A percentile compares a stretch with the other conserved stretches of the same genome.
Evolutionary conservation across 1,140 invertebrate species (phyloP).

Genomic region (Protaetia brevitarsis): DNA sequence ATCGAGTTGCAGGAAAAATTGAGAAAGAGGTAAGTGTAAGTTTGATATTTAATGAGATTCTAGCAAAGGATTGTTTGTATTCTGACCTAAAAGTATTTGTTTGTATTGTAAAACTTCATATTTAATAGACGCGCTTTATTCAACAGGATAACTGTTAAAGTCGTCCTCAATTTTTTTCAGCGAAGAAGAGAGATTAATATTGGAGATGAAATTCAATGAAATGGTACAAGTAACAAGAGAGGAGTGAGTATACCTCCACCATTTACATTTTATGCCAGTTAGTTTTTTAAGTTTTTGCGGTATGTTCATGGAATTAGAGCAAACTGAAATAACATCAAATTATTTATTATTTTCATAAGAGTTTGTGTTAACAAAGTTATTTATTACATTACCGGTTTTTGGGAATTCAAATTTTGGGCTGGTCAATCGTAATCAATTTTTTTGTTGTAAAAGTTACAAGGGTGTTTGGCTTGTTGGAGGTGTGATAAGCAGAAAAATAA

Average conservation of each 20-base stretch:
- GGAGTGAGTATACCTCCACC: constrained; percentile 40
- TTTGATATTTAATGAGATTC: constrained; percentile 1
- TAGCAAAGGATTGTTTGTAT: neutral
- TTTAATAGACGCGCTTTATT: too few relatives aligned
- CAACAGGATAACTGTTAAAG: too few relatives aligned
- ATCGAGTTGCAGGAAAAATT: constrained; percentile 45
- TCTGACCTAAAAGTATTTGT: constrained; percentile 29
- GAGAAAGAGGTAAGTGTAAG: constrained; percentile 43
- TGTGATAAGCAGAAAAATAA: too few relatives aligned
- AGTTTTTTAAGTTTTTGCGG: too few relatives aligned
- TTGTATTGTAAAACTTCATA: constrained; percentile 42
- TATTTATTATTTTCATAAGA: too few relatives aligned
- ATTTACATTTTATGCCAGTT: neutral
- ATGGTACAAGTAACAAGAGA: constrained; percentile 42
- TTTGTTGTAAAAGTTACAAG: too few relatives aligned
- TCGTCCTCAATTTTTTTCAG: constrained; percentile 36
- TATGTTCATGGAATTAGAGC: too few relatives aligned
- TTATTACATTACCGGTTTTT: neutral
- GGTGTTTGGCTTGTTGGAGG: too few relatives aligned
- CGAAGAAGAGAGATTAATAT: constrained; percentile 43
- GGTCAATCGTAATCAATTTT: too few relatives aligned
- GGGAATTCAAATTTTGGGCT: too few relatives aligned
- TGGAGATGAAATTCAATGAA: constrained; percentile 46
- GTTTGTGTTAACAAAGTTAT: neutral
- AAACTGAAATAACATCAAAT: too few relatives aligned